phyloP scores from a whole-genome alignment of 1,140 invertebrate species.

The Aphelinus certus region DNA sequence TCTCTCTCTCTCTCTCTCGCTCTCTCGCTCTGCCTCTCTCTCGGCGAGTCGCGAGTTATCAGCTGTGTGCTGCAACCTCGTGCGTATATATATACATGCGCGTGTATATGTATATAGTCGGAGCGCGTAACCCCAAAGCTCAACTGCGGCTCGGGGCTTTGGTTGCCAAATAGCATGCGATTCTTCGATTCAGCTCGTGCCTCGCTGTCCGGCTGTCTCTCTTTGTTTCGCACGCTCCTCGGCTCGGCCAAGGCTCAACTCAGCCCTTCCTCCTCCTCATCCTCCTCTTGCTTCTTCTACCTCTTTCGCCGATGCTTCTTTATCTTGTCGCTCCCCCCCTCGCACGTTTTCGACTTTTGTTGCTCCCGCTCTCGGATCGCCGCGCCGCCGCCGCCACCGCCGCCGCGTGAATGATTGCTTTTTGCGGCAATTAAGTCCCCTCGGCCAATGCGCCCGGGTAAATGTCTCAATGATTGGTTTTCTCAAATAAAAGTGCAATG shows the following conservation, averaged over 20 bases:
- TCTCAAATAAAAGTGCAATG: slow-evolving; percentile 39
- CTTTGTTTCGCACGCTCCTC: neutral
- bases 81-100: neutral
- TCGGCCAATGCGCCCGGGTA: slow-evolving; percentile 25
- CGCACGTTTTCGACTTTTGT: too few species aligned
- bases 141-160: slow-evolving; percentile 1
- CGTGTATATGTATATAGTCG: slow-evolving; percentile 2
- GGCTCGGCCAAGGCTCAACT: neutral
- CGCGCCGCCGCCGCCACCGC: neutral
- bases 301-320: slow-evolving; percentile 18
- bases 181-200: slow-evolving; percentile 29
- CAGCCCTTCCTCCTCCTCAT: slow-evolving; percentile 33
- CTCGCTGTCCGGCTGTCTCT: neutral
- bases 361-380: neutral
- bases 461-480: slow-evolving; percentile 41
- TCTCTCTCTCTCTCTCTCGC: slow-evolving; percentile 1
- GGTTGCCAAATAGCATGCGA: slow-evolving; percentile 34
- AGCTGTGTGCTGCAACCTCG: too few species aligned
- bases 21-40: slow-evolving; percentile 2
- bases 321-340: slow-evolving; percentile 1
- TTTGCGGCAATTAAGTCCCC: slow-evolving; percentile 39
- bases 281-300: neutral
- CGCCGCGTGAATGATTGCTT: slow-evolving; percentile 37
- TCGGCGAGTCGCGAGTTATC: neutral
- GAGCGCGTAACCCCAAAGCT: neutral